Evolutionary conservation across 2,888 invertebrate species (phyloP), one percentile per base, ranked within the genome.

Genomic region (Tortricodes alternella): DNA sequence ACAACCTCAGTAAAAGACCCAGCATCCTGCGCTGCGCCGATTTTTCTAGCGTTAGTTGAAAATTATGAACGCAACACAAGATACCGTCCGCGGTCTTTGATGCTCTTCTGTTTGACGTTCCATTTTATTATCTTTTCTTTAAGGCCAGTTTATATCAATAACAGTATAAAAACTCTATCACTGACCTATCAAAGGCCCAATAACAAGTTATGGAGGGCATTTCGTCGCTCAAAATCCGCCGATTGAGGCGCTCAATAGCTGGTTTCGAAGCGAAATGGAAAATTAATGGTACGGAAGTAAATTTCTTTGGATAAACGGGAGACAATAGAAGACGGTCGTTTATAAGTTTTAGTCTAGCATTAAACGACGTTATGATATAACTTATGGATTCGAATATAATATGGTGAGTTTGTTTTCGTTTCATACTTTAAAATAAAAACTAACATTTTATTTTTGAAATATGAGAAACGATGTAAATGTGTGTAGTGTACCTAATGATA

Each of bases 251-350:
- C 70, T 78, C 78, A 79, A 83, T 81, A 77, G 83, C 72, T 80
- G 80, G 80, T 82, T 82, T 77, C 74, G 76, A 76, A 67, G 71
- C 69, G 69, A 78, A 85, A 86, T 85, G 80, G 83, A 81, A 85
- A 86, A 81, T 86, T 84, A 84, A 86, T 85, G 85, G 75, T 59
- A 75, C 75, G 85, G 83, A 85, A 86, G 79, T 82, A 82, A 85
- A 83, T 79, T 80, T 80, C 75, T 75, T 74, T 65, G 72, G 74
- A 78, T 77, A 78, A 73, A 76, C 70, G 71, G 68, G 70, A 80
- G 78, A 83, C 82, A 83, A 83, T 75, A 73, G 76, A 71, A 70
- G 71, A 64, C 29, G 38, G 53, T 19, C 50, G 41, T 16, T 46
- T 53, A 43, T 55, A 43, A 34, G 35, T 35, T 49, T 35, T 34